phyloP scores from a whole-genome alignment of 2,888 invertebrate species.

The Ametastegia equiseti region DNA sequence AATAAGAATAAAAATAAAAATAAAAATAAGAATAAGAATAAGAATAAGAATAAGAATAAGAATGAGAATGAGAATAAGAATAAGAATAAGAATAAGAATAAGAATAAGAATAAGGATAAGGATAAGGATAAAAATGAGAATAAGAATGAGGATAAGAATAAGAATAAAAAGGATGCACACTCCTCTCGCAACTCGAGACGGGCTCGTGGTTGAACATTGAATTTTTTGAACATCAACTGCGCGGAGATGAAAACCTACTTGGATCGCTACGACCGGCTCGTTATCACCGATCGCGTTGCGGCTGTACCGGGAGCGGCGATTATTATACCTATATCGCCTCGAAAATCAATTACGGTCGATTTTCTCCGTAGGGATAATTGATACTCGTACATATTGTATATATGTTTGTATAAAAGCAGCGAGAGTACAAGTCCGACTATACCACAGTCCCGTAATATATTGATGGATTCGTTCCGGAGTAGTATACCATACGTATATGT shows the following conservation, averaged over 20 bases:
- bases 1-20: not conserved
- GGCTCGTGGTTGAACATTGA: not conserved
- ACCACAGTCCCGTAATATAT: slow-evolving; percentile 13
- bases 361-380: slow-evolving; percentile 22
- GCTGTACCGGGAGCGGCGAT: not conserved
- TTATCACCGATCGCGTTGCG: slow-evolving; percentile 10
- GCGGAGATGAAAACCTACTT: not conserved
- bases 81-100: not conserved
- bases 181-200: no score
- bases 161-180: not conserved
- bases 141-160: not conserved
- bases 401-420: no score
- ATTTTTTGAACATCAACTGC: not conserved
- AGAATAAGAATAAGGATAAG: not conserved
- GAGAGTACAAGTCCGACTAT: no score
- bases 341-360: slow-evolving; percentile 31
- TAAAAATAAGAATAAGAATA: not conserved
- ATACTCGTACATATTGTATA: slow-evolving; percentile 4
- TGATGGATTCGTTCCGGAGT: slow-evolving; percentile 43
- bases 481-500: not conserved
- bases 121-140: no score
- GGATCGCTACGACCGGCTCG: slow-evolving; percentile 1
- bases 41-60: not conserved
- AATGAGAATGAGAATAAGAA: not conserved
- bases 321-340: slow-evolving; percentile 6